Percentiles rank a stretch among this genome's conserved stretches.
Evolutionary conservation across 2,113 vertebrate genomes (phyloP).

Genomic region (Periophthalmodon schlosseri): DNA sequence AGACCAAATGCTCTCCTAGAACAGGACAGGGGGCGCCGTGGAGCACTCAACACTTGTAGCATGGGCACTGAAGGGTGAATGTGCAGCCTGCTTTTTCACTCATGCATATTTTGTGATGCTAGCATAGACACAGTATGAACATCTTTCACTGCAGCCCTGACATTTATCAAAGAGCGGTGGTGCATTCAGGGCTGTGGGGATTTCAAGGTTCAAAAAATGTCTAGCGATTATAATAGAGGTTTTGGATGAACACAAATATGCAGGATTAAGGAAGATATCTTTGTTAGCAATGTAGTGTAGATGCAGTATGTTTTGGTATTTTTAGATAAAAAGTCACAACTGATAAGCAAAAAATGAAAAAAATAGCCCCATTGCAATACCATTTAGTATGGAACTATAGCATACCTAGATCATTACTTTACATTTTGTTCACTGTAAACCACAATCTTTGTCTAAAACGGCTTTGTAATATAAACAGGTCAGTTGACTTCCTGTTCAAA

Average conservation of each 20-base stretch:
- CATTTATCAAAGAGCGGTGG: slow-evolving; percentile 5
- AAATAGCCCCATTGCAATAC: no score
- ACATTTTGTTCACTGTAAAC: no score
- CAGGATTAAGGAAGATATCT: background rate
- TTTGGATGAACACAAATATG: background rate
- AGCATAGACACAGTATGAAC: slow-evolving; percentile 9
- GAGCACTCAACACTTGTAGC: slow-evolving; percentile 8
- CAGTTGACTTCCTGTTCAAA: no score
- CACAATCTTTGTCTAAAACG: no score
- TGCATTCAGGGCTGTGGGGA: slow-evolving; percentile 10
- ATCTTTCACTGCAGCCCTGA: slow-evolving; percentile 25
- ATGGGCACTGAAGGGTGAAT: slow-evolving; percentile 5
- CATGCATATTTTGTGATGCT: slow-evolving; percentile 15
- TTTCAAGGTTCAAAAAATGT: background rate
- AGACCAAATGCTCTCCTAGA: slow-evolving; percentile 1
- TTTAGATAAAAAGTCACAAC: background rate
- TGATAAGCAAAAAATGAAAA: no score
- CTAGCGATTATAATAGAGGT: background rate
- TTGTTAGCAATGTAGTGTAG: background rate
- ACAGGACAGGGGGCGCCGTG: background rate
- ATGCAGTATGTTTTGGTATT: background rate
- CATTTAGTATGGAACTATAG: no score
- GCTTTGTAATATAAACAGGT: no score
- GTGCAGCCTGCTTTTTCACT: slow-evolving; percentile 12
- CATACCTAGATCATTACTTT: no score